Percentiles rank a stretch among this genome's conserved stretches.
Evolutionary conservation across 2,888 invertebrate genomes (phyloP).

Genomic region (Siphonodentalium dalli): DNA sequence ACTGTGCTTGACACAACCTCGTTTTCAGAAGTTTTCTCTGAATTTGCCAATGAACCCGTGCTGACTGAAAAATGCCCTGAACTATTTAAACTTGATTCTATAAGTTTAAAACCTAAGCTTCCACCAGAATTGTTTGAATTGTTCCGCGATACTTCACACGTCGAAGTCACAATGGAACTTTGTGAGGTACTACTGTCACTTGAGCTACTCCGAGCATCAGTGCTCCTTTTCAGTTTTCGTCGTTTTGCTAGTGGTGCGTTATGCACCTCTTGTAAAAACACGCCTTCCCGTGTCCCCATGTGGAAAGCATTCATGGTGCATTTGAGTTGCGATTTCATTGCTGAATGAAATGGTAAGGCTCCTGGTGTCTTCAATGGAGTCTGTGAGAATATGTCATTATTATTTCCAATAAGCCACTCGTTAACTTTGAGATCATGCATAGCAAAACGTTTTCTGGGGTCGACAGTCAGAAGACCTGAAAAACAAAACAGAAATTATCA

Average conservation of each 20-base stretch:
- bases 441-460: conserved; percentile 77
- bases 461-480: conserved; percentile 78
- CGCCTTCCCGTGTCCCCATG: conserved; percentile 76
- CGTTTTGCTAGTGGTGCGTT: conserved; percentile 77
- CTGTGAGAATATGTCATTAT: conserved; percentile 61
- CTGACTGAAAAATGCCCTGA: no score
- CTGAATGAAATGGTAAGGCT: conserved; percentile 67
- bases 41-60: no score
- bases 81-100: no score
- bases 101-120: no score
- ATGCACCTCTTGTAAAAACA: conserved; percentile 76
- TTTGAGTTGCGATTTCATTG: conserved; percentile 70
- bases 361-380: conserved; percentile 73
- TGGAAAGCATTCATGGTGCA: conserved; percentile 76
- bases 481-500: conserved; percentile 9
- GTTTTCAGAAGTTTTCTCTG: no score
- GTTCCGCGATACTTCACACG: no score
- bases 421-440: conserved; percentile 75
- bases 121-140: no score
- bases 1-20: no score
- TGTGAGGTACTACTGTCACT: conserved; percentile 55
- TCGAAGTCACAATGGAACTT: conserved; percentile 32
- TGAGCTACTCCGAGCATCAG: conserved; percentile 51
- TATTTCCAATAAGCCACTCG: conserved; percentile 72
- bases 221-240: conserved; percentile 71